Evolutionary conservation across 2,797 vertebrate genomes (phyloP), one percentile per base, ranked within the genome.

Genomic region (Mastacembelus armatus): DNA sequence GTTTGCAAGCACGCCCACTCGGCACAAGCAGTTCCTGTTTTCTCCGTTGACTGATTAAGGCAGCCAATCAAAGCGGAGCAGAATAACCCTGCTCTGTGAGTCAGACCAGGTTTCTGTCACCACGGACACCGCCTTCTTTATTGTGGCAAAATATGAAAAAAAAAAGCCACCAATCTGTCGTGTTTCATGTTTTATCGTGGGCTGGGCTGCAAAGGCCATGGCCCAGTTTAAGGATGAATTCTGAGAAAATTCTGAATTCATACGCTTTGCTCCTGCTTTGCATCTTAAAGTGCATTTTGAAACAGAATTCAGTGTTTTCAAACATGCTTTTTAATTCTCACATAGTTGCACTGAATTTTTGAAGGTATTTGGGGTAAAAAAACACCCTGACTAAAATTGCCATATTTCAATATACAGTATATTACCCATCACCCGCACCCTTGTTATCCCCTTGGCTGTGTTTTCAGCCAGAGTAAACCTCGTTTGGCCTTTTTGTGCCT

Each of bases 21-120:
- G 35, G 79, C 81, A 84, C 69, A 88, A 77, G 80, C 83, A 85
- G 92, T 94, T 95, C 94, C 93, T 94, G 94, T 94, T 94, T 94
- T 94, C 91, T 80, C 86, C 83, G 79, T 85, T 89, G 87, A 92
- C 85, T 85, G 83, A 71, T 81, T 36, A 43, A 60, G 49, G 38
- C 75, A 89, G 85, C 93, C 92, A 93, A 92, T 94, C 86, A 88
- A 76, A 86, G 77, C 62, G 51, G 56, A 69, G 81, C 47, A 80
- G 48, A 89, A 77, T 86, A 85, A 92, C 88, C 48, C 71, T 48
- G 63, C 85, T 77, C 76, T 65, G 67, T 86, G 82, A 89, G 83
- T 86, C 80, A 84, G 74, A 78, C 78, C 65, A 84, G 70, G 84
- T 81, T 19, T 70, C 76, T 88, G 80, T 88, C 87, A 91, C 90